Evolutionary conservation across 2,797 vertebrate species (phyloP).

Genomic region (Bovichtus variegatus): DNA sequence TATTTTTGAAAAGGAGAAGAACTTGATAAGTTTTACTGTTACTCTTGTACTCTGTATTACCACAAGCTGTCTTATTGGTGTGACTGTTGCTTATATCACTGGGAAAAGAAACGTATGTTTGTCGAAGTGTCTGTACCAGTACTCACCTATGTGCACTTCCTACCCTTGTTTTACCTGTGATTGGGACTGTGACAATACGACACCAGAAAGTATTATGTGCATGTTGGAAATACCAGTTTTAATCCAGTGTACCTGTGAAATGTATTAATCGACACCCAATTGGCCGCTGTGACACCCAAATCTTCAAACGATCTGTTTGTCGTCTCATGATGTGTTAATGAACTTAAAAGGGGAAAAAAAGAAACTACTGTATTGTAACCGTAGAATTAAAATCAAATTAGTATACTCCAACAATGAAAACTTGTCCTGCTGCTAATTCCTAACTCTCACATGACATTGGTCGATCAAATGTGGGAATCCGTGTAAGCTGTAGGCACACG

Average conservation of each 20-base stretch:
- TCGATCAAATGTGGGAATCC: conserved; percentile 50
- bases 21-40: conserved; percentile 70
- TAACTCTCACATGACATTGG: conserved; percentile 44
- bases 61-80: conserved; percentile 74
- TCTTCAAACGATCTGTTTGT: conserved; percentile 71
- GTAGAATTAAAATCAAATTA: conserved; percentile 86
- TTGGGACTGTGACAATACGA: conserved; percentile 74
- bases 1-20: conserved; percentile 62
- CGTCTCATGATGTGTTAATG: conserved; percentile 73
- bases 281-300: conserved; percentile 75
- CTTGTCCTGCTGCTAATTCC: conserved; percentile 85
- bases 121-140: conserved; percentile 79
- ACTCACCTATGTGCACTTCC: conserved; percentile 78
- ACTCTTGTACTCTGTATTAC: conserved; percentile 77
- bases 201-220: conserved; percentile 82
- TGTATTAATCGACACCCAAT: conserved; percentile 81
- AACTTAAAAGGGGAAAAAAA: conserved; percentile 45
- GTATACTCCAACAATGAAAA: conserved; percentile 74
- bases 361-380: conserved; percentile 80
- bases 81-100: conserved; percentile 72
- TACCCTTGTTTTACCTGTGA: conserved; percentile 71
- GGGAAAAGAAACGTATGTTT: conserved; percentile 57
- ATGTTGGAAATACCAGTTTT: conserved; percentile 82
- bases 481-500: no score
- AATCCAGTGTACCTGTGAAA: conserved; percentile 81